phyloP scores from a whole-genome alignment of 1,140 invertebrate genomes.

The Papilio polytes region DNA sequence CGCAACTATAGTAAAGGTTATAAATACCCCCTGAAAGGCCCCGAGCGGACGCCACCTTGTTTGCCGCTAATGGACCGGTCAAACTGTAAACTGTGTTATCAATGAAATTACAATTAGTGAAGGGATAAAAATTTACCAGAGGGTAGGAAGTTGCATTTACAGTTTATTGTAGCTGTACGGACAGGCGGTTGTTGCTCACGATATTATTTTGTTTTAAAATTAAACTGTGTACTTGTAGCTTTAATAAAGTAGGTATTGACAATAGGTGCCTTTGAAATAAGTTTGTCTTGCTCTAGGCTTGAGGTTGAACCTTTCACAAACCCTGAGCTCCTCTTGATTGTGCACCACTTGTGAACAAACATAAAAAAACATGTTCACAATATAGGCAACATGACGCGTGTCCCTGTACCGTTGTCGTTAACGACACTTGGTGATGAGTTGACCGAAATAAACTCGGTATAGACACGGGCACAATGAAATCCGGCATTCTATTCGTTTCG shows the following conservation, averaged over 20 bases:
- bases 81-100: constrained; percentile 84
- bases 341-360: neutral
- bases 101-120: constrained; percentile 83
- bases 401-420: constrained; percentile 43
- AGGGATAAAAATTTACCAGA: constrained; percentile 74
- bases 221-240: neutral
- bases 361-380: neutral
- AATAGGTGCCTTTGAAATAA: neutral
- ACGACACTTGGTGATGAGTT: constrained; percentile 71
- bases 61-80: constrained; percentile 82
- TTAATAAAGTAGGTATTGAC: neutral
- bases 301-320: neutral
- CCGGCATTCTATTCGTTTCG: constrained; percentile 62
- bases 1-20: constrained; percentile 83
- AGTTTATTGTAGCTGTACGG: neutral
- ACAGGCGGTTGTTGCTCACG: neutral
- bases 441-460: constrained; percentile 61
- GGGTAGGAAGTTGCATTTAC: constrained; percentile 71
- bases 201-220: neutral
- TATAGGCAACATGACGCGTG: neutral
- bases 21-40: constrained; percentile 80
- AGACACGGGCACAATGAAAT: constrained; percentile 78
- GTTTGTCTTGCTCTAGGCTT: neutral
- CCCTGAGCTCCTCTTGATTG: too few species aligned
- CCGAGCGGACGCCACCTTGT: constrained; percentile 79